Percentiles rank a stretch among this genome's conserved stretches.
These are phyloP conservation scores for Scaptomyza flava DNA, from an alignment of 2,888 invertebrate genomes.

Conservation along the genomic window DNA sequence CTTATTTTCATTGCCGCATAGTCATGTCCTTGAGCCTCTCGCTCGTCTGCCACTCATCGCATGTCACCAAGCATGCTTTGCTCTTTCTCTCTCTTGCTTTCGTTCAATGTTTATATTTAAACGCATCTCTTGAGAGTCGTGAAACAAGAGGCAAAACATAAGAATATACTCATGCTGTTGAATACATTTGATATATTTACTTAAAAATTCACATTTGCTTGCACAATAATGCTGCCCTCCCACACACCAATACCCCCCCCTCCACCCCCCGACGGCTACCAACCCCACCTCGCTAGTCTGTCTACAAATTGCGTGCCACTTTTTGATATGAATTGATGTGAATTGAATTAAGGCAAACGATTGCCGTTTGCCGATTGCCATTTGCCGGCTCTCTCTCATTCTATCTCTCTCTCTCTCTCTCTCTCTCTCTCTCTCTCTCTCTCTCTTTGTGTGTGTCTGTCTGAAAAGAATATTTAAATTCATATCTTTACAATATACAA, in stretches of 20 bases:
- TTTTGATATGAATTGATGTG: constrained; percentile 60
- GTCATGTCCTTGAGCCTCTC: constrained; percentile 56
- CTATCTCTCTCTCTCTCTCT: neutral
- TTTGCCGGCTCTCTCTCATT: neutral
- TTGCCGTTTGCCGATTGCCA: constrained; percentile 12
- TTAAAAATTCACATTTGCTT: constrained; percentile 32
- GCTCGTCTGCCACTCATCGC: constrained; percentile 3
- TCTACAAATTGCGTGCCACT: constrained; percentile 41
- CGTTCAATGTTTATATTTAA: constrained; percentile 55
- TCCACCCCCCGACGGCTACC: no score
- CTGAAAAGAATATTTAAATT: constrained; percentile 5
- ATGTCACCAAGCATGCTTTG: neutral
- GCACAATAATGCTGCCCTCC: constrained; percentile 16
- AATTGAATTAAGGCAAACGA: constrained; percentile 66
- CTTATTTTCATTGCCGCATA: constrained; percentile 59
- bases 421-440: neutral
- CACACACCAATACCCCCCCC: neutral
- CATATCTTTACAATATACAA: neutral
- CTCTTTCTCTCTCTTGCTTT: neutral
- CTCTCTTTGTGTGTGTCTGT: neutral
- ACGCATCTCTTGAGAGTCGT: constrained; percentile 50
- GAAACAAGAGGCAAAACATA: constrained; percentile 1
- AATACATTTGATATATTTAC: constrained; percentile 20
- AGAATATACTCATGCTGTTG: constrained; percentile 15
- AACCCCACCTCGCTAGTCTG: neutral